Evolutionary conservation across 2,797 vertebrate species (phyloP).

Genomic region (Leucoraja ocellata): DNA sequence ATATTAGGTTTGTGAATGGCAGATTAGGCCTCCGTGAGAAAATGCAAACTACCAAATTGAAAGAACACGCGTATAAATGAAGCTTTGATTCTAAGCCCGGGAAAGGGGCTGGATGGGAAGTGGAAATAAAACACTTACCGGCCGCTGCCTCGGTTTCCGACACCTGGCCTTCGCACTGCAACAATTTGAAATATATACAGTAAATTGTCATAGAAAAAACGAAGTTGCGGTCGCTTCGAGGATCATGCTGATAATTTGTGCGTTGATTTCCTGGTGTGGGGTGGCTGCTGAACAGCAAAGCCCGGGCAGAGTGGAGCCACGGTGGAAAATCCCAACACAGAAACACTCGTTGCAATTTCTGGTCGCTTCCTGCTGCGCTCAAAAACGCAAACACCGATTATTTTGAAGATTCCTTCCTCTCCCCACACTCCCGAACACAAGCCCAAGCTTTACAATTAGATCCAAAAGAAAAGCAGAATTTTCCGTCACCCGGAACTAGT

Average conservation of each 20-base stretch:
- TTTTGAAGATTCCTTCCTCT: neutral
- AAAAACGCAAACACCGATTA: neutral
- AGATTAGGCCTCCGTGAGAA: neutral
- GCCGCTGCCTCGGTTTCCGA: neutral
- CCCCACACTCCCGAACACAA: neutral
- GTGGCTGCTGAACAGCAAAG: neutral
- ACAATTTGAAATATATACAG: neutral
- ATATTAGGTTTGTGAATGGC: neutral
- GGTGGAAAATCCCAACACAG: neutral
- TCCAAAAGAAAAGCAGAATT: too few species aligned
- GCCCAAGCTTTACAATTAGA: neutral
- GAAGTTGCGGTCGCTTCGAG: neutral
- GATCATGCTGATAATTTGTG: neutral
- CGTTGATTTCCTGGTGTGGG: neutral
- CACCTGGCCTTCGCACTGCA: too few species aligned
- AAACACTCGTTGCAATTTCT: neutral
- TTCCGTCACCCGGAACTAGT: slow-evolving; percentile 29
- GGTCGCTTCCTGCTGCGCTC: neutral
- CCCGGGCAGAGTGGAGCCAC: neutral
- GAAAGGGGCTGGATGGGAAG: neutral
- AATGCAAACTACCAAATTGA: neutral
- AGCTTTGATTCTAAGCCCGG: neutral
- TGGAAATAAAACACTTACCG: neutral
- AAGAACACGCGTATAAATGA: neutral
- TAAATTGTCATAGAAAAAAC: neutral